Percentiles rank a stretch among this genome's conserved stretches.
Conservation (phyloP, 2,888 invertebrate species). For the Isotomurus palustris region DNA sequence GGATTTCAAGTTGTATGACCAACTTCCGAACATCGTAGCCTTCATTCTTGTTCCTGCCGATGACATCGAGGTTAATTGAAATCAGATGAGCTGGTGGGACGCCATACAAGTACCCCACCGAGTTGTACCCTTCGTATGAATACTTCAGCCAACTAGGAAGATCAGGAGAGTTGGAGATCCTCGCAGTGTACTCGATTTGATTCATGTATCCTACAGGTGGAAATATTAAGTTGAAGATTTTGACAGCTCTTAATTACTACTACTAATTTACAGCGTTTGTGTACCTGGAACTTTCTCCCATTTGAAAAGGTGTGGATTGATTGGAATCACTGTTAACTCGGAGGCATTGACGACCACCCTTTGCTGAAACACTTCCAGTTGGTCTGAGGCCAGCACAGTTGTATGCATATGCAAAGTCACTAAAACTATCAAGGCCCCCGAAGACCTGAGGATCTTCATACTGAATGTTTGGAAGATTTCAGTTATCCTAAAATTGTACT, state of each 20-base stretch:
- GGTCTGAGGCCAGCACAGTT: not conserved
- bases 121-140: slow-evolving; percentile 64
- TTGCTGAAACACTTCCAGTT: slow-evolving; percentile 37
- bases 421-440: not conserved
- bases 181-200: slow-evolving; percentile 40
- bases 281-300: slow-evolving; percentile 43
- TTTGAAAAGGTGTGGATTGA: slow-evolving; percentile 35
- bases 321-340: slow-evolving; percentile 39
- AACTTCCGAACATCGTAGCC: slow-evolving; percentile 36
- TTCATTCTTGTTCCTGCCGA: slow-evolving; percentile 41
- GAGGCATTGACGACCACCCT: slow-evolving; percentile 42
- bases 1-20: slow-evolving; percentile 38
- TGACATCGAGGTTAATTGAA: slow-evolving; percentile 38
- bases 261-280: not conserved
- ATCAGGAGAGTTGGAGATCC: slow-evolving; percentile 64
- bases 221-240: not conserved
- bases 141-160: slow-evolving; percentile 81
- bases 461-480: not conserved
- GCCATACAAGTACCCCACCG: slow-evolving; percentile 59
- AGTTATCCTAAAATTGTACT: no score
- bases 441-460: not conserved
- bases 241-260: not conserved
- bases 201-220: slow-evolving; percentile 35
- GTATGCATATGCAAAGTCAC: not conserved
- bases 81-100: slow-evolving; percentile 38